Evolutionary conservation across 2,797 vertebrate genomes (phyloP).

Genomic region (Neostethus bicornis): DNA sequence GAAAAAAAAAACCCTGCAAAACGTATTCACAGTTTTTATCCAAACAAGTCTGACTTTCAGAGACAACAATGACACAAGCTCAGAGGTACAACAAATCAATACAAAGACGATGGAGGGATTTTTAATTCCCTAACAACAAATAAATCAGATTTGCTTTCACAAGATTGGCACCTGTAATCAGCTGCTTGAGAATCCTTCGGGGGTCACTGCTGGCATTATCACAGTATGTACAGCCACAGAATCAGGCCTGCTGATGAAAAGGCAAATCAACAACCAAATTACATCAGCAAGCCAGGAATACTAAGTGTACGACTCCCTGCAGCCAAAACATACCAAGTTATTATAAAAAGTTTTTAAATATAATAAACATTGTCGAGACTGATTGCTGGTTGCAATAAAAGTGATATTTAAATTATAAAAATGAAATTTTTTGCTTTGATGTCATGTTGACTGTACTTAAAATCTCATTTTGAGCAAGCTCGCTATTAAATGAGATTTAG

Average conservation of each 20-base stretch:
- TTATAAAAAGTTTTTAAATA: conserved; percentile 18
- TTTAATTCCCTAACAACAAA: conserved; percentile 36
- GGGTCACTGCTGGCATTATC: conserved; percentile 46
- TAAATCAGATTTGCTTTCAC: conserved; percentile 21
- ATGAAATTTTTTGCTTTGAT: conserved; percentile 1
- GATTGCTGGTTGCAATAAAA: conserved; percentile 9
- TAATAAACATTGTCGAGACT: conserved; percentile 16
- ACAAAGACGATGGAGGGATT: conserved; percentile 27
- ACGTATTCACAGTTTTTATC: too few relatives aligned
- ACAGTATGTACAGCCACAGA: conserved; percentile 29
- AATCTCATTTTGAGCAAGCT: neutral
- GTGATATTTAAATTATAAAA: neutral
- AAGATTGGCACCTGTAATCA: conserved; percentile 54
- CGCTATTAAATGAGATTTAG: neutral
- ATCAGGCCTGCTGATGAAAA: conserved; percentile 43
- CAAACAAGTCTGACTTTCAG: neutral
- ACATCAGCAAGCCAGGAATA: conserved; percentile 36
- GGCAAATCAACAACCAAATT: conserved; percentile 44
- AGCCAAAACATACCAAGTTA: conserved; percentile 38
- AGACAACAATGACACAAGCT: neutral
- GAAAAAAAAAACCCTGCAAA: too few relatives aligned
- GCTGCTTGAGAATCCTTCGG: conserved; percentile 32
- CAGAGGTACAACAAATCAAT: neutral
- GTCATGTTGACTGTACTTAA: conserved; percentile 1
- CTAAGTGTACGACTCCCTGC: conserved; percentile 36